Evolutionary conservation across 37 sponge, comb jelly and placozoan species (phyloP).

Genomic region (Aplysina aerophoba): DNA sequence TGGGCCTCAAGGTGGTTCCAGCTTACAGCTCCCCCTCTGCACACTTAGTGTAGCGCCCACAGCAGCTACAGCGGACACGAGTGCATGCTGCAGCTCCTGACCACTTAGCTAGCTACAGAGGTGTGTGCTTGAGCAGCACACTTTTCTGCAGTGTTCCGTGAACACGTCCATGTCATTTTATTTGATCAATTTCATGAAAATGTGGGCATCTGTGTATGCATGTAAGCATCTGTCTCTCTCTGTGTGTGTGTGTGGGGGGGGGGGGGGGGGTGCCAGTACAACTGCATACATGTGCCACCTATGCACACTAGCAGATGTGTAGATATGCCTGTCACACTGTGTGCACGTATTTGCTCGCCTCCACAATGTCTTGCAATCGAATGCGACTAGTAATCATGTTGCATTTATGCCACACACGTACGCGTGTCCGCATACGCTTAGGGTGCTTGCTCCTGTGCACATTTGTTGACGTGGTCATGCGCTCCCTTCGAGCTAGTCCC

Average conservation of each 20-base stretch:
- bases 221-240: background rate
- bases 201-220: background rate
- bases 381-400: background rate
- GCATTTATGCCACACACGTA: background rate
- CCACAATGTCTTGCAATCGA: background rate
- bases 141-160: too few relatives aligned
- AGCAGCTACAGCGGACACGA: too few relatives aligned
- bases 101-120: too few relatives aligned
- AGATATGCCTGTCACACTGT: constrained; percentile 9
- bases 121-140: too few relatives aligned
- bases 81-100: too few relatives aligned
- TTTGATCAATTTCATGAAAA: constrained; percentile 18
- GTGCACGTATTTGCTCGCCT: background rate
- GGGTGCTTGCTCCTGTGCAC: background rate
- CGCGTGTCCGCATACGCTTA: background rate
- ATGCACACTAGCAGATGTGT: too few relatives aligned
- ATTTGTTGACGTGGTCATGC: too few relatives aligned
- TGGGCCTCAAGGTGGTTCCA: too few relatives aligned
- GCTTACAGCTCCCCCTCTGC: too few relatives aligned
- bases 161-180: too few relatives aligned
- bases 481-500: too few relatives aligned
- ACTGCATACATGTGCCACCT: background rate
- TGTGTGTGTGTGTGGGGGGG: constrained; percentile 39
- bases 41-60: too few relatives aligned
- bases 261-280: background rate